Base-by-base conservation (phyloP, 2,888 invertebrate genomes). In the Macropis europaea region DNA sequence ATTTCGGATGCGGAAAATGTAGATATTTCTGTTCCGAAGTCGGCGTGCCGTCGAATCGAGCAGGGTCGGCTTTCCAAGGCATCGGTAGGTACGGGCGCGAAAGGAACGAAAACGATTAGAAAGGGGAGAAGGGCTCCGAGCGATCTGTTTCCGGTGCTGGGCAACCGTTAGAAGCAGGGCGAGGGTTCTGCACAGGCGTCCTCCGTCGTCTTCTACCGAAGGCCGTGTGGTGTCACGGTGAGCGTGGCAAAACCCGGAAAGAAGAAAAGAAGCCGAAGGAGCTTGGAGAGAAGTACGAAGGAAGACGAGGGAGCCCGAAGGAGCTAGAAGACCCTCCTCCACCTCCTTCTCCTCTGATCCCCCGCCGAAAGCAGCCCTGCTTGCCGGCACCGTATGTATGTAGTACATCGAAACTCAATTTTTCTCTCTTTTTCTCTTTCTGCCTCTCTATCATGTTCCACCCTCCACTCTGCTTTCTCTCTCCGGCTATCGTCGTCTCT, bases 141-240 rank as follows among this genome's bases (percentile, higher is more conserved):
- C 53, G 26, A 53, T 56, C 52, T 68, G 76, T 78, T 82, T 81
- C 81, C 81, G 81, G 73, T 38, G 60, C 48, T 81, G 83, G 72
- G 48, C 73, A 66, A 71, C 73, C 71, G 76, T 73, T 71, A 78
- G 73, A 70, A 75, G 69, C 64, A 72, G 63, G 72, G 70, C 75
- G 77, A 69, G 75, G 72, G 78, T 77, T 80, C 70, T 73, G 79
- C 71, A 81, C 81, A 80, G 73, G 73, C 80, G 78, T 77, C 70
- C 75, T 77, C 72, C 77, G 73, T 77, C 78, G 60, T 81, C 76
- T 70, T 79, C 69, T 50, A 72, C 56, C 79, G 79, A 81, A 81
- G 80, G 76, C 79, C 79, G 73, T 72, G 72, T 69, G 73, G 69
- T 73, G 77, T 77, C 69, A 76, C 73, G 73, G 66, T 66, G 63